Conservation (phyloP, 2,888 invertebrate genomes). For the Leptinotarsa haldemani region DNA sequence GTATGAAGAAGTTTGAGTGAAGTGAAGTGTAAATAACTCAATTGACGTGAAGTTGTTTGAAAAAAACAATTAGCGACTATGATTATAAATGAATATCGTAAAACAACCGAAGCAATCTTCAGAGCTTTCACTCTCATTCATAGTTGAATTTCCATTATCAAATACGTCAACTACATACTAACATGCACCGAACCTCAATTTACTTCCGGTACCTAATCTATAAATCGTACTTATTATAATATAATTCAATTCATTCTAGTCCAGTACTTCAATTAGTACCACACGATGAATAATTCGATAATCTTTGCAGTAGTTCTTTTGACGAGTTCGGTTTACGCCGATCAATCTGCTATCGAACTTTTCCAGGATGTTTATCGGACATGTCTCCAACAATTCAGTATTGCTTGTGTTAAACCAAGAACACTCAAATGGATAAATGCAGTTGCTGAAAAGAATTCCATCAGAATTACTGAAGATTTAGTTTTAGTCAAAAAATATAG, state of each 20-base stretch:
- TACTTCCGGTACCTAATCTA: constrained; percentile 40
- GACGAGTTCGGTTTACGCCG: constrained; percentile 46
- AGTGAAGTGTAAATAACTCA: no score
- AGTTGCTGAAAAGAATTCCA: constrained; percentile 75
- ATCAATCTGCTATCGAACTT: constrained; percentile 72
- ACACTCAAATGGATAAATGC: constrained; percentile 79
- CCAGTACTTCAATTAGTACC: constrained; percentile 33
- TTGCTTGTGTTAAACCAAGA: constrained; percentile 82
- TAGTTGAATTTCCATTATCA: neutral
- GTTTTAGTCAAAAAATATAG: constrained; percentile 75
- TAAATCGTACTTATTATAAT: constrained; percentile 33
- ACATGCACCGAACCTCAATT: constrained; percentile 32
- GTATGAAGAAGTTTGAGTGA: no score
- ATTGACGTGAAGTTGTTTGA: no score
- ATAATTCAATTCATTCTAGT: constrained; percentile 33
- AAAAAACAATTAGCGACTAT: neutral
- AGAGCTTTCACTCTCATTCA: constrained; percentile 15
- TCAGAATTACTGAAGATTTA: constrained; percentile 81
- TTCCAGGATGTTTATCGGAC: constrained; percentile 75
- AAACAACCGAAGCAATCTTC: neutral
- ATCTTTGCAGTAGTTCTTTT: constrained; percentile 17
- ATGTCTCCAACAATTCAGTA: constrained; percentile 76
- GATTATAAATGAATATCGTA: neutral
- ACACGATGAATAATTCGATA: constrained; percentile 31
- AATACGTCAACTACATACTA: constrained; percentile 22